Conservation (phyloP, 2,888 invertebrate genomes). For the Brachypalpus laphriformis region DNA sequence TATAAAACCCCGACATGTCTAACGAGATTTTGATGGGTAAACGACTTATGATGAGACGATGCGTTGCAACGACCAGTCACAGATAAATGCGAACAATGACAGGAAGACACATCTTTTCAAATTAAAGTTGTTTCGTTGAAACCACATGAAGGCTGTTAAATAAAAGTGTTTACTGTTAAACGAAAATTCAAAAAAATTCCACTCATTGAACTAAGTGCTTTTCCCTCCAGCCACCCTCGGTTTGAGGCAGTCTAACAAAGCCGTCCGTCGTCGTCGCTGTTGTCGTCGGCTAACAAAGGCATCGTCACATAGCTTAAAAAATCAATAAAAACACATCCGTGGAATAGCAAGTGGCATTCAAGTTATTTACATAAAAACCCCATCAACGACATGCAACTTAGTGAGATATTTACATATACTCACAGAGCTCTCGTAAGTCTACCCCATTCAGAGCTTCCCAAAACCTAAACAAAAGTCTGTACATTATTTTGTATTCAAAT, state of each 20-base stretch:
- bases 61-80: neutral
- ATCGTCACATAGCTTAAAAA: constrained; percentile 22
- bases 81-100: constrained; percentile 13
- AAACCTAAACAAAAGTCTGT: constrained; percentile 46
- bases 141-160: neutral
- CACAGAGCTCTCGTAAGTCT: neutral
- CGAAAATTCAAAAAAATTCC: constrained; percentile 4
- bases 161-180: neutral
- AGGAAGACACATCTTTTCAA: constrained; percentile 8
- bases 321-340: constrained; percentile 65
- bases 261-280: constrained; percentile 1
- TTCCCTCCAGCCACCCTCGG: neutral
- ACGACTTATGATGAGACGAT: constrained; percentile 14
- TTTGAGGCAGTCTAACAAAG: neutral
- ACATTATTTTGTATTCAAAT: constrained; percentile 50
- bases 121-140: neutral
- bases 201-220: constrained; percentile 21
- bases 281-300: constrained; percentile 10
- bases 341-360: constrained; percentile 48
- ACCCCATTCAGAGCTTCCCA: constrained; percentile 31
- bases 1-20: constrained; percentile 35
- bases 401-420: constrained; percentile 38
- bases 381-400: constrained; percentile 67
- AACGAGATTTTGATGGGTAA: constrained; percentile 68
- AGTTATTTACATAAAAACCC: constrained; percentile 67